Percentiles rank a stretch among this genome's conserved stretches.
Evolutionary conservation across 2,888 invertebrate species (phyloP).

Genomic region (Drosophila antonietae): DNA sequence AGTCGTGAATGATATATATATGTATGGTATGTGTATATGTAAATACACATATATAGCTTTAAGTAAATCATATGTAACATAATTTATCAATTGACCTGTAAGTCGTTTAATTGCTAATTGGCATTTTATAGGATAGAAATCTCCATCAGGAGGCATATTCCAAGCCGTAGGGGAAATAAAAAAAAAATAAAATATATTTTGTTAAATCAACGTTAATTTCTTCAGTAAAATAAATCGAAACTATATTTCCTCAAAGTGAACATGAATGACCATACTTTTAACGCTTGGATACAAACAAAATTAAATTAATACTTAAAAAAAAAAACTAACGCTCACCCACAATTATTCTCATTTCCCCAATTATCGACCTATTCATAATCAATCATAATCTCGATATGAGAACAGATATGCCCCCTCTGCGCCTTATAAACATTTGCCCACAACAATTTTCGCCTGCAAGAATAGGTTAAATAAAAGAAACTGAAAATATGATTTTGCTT

Average conservation of each 20-base stretch:
- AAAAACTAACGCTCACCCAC: no score
- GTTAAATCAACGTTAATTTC: neutral
- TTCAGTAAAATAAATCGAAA: neutral
- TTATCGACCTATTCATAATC: neutral
- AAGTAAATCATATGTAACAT: constrained; percentile 2
- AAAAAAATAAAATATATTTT: neutral
- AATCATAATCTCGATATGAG: no score
- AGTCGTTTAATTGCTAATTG: constrained; percentile 1
- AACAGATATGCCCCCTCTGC: neutral
- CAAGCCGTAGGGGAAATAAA: neutral
- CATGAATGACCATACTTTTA: no score
- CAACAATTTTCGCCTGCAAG: neutral
- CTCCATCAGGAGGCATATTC: neutral
- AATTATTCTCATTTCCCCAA: neutral
- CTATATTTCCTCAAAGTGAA: no score
- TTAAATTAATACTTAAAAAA: no score
- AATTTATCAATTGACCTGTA: constrained; percentile 2
- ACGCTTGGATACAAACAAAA: no score
- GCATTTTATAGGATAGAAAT: neutral
- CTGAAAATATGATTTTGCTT: neutral
- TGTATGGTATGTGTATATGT: constrained; percentile 1
- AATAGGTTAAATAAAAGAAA: neutral
- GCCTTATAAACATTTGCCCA: neutral
- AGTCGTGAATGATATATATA: constrained; percentile 10
- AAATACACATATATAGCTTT: constrained; percentile 6